Percentiles rank a stretch among this genome's conserved stretches.
Evolutionary conservation across 2,888 invertebrate genomes (phyloP).

Genomic region (Ceraclea dissimilis): DNA sequence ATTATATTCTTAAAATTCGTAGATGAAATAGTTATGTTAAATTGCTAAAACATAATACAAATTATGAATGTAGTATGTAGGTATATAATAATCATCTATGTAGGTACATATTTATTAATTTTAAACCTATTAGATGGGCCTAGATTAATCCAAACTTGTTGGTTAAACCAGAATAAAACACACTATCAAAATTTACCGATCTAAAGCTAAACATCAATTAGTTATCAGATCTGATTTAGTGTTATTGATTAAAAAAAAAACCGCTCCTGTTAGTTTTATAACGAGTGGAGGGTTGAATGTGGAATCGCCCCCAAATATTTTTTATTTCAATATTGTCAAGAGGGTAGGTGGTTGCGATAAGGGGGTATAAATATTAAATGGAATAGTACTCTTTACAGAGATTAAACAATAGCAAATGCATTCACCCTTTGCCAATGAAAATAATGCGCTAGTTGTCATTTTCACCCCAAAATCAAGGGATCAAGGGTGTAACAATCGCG

Average conservation of each 20-base stretch:
- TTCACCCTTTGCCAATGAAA: conserved; percentile 21
- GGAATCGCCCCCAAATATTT: conserved; percentile 14
- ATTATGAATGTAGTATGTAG: too few species aligned
- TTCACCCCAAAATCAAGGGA: conserved; percentile 24
- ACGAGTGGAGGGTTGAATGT: conserved; percentile 1
- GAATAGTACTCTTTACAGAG: conserved; percentile 21
- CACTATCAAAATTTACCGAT: background rate
- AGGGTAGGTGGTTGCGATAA: conserved; percentile 23
- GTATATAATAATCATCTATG: too few species aligned
- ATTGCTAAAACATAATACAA: too few species aligned
- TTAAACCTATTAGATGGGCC: too few species aligned
- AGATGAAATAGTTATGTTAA: too few species aligned
- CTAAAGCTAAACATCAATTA: conserved; percentile 23
- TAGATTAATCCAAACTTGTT: too few species aligned
- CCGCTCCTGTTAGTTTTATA: background rate
- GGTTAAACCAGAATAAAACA: too few species aligned
- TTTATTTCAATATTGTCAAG: conserved; percentile 22
- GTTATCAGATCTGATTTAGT: conserved; percentile 22
- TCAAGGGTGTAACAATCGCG: conserved; percentile 6
- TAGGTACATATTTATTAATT: too few species aligned
- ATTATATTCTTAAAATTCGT: too few species aligned
- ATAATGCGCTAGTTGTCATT: conserved; percentile 25
- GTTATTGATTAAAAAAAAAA: conserved; percentile 16
- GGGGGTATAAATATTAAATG: conserved; percentile 26
- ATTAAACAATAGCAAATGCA: conserved; percentile 23